These are phyloP conservation scores for Macrophya alboannulata DNA, from an alignment of 2,888 invertebrate genomes.

Conservation along the genomic window DNA sequence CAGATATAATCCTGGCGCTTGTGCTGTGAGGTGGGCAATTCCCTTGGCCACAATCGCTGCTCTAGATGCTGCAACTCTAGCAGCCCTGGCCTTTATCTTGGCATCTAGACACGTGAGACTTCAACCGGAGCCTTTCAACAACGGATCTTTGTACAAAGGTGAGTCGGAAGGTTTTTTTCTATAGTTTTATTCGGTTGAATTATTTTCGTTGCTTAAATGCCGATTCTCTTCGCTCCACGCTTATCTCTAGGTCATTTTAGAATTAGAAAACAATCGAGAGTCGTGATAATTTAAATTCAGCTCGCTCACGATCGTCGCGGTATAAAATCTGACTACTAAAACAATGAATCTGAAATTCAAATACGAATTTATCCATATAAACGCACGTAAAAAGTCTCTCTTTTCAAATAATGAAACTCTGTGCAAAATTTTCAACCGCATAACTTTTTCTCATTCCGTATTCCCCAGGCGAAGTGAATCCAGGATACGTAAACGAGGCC, in stretches of 20 bases:
- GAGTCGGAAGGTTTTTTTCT: constrained; percentile 53
- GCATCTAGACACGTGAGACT: constrained; percentile 94
- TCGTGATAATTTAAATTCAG: constrained; percentile 23
- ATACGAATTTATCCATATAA: not conserved
- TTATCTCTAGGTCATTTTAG: not conserved
- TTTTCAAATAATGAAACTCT: not conserved
- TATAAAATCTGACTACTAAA: not conserved
- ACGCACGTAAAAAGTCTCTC: constrained; percentile 11
- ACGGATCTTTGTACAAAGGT: constrained; percentile 87
- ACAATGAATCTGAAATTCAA: constrained; percentile 29
- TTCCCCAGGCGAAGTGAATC: constrained; percentile 92
- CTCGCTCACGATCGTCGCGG: not conserved
- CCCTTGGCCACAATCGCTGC: constrained; percentile 95
- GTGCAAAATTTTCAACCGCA: constrained; percentile 72
- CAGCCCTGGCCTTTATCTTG: constrained; percentile 95
- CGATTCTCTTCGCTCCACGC: not conserved
- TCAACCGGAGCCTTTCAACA: constrained; percentile 89
- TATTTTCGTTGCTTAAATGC: not conserved
- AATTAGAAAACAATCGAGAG: constrained; percentile 19
- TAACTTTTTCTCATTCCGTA: constrained; percentile 53
- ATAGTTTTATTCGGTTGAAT: not conserved
- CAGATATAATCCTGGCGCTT: constrained; percentile 86
- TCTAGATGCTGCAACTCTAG: constrained; percentile 91
- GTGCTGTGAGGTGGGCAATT: constrained; percentile 96
- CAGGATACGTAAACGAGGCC: constrained; percentile 92